Evolutionary conservation across 2,888 invertebrate genomes (phyloP).

Genomic region (Acholoe squamosa): DNA sequence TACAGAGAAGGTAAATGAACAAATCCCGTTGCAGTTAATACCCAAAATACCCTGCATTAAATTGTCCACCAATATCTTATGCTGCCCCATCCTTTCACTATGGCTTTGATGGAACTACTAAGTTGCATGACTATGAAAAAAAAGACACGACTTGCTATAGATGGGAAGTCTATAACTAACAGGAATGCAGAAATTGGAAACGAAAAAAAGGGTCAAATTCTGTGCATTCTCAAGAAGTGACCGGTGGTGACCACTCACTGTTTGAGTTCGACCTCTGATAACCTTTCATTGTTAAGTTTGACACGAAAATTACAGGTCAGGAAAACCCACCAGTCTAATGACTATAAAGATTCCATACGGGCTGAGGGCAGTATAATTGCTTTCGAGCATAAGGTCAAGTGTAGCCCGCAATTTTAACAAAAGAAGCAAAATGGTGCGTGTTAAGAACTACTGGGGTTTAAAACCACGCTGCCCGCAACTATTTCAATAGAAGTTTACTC

Average conservation of each 20-base stretch:
- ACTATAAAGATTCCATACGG: constrained; percentile 54
- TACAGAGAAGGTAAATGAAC: too few species aligned
- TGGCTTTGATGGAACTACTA: too few species aligned
- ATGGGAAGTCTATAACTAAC: too few species aligned
- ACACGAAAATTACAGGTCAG: constrained; percentile 43
- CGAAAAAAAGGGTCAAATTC: background rate
- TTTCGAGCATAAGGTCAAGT: constrained; percentile 17
- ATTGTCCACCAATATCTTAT: too few species aligned
- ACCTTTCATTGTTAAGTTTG: background rate
- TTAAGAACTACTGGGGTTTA: too few species aligned
- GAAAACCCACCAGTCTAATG: background rate
- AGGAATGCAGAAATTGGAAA: background rate
- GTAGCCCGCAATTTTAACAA: background rate
- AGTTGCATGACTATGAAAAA: too few species aligned
- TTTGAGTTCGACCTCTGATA: background rate
- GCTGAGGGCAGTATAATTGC: constrained; percentile 36
- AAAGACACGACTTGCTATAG: too few species aligned
- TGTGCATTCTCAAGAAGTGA: background rate
- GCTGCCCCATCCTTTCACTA: too few species aligned
- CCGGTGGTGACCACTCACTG: constrained; percentile 35
- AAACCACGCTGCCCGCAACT: too few species aligned
- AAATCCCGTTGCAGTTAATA: too few species aligned
- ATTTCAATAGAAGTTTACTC: too few species aligned
- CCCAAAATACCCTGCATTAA: too few species aligned
- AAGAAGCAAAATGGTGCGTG: background rate